A percentile compares a stretch with the other conserved stretches of the same genome.
Conservation (phyloP, 2,113 vertebrate genomes). For the Siniperca knerii region DNA sequence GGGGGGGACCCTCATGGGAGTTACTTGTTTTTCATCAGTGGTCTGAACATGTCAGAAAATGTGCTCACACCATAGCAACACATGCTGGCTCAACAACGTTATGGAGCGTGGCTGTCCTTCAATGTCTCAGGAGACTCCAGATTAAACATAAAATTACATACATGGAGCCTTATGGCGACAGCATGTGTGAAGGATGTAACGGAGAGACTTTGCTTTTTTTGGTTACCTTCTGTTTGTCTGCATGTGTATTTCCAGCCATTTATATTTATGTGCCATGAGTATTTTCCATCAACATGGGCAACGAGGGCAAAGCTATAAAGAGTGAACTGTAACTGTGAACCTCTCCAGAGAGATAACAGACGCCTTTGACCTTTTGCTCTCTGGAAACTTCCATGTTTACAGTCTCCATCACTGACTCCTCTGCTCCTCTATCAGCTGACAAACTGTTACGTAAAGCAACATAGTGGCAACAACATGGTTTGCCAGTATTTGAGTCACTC, state of each 20-base stretch:
- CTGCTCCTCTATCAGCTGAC: slow-evolving; percentile 43
- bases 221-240: slow-evolving; percentile 34
- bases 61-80: slow-evolving; percentile 76
- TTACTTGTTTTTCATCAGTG: slow-evolving; percentile 76
- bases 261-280: slow-evolving; percentile 14
- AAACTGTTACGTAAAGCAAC: slow-evolving; percentile 52
- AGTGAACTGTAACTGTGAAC: slow-evolving; percentile 27
- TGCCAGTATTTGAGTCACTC: slow-evolving; percentile 31
- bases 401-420: slow-evolving; percentile 29
- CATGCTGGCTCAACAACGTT: slow-evolving; percentile 80
- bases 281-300: slow-evolving; percentile 46
- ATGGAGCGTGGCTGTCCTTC: slow-evolving; percentile 71
- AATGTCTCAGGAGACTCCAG: slow-evolving; percentile 62
- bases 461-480: slow-evolving; percentile 23
- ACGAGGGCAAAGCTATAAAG: slow-evolving; percentile 46
- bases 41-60: slow-evolving; percentile 75
- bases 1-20: slow-evolving; percentile 63
- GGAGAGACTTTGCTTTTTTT: slow-evolving; percentile 35
- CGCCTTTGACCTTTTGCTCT: slow-evolving; percentile 57
- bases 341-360: slow-evolving; percentile 45
- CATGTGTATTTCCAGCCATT: slow-evolving; percentile 40
- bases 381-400: slow-evolving; percentile 61
- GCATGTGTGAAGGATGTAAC: slow-evolving; percentile 46
- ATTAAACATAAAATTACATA: slow-evolving; percentile 68
- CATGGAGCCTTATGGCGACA: slow-evolving; percentile 44